Base-by-base conservation (phyloP, 1,140 invertebrate genomes). In the Penaeus japonicus region DNA sequence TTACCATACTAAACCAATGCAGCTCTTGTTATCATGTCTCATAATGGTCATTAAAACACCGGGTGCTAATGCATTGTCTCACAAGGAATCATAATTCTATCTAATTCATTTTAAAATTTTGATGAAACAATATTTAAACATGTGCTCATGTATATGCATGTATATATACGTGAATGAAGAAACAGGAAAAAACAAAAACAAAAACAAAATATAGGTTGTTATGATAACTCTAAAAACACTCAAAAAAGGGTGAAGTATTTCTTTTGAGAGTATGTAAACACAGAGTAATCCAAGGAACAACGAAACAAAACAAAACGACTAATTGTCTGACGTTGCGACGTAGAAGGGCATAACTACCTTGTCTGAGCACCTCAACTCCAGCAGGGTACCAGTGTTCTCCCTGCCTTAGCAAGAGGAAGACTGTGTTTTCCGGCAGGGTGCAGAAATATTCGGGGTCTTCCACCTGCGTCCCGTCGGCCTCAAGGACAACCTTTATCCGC, bases 301-400 rank as follows among this genome's bases (percentile, higher is more conserved):
- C 65, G 32, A 55, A 35, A 85, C n/a, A 39, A 35, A 17, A 62
- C 47, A 4, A 24, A 54, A 79, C 53, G 77, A 75, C 59, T 77
- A n/a, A 35, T 32, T 77, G 10, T 22, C 32, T 57, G 2, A n/a
- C 30, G n/a, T 20, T 24, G n/a, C 30, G 62, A 24, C 62, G 12
- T 30, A 7, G 77, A 7, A 24, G n/a, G 77, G n/a, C n/a, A n/a
- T 82, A 73, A 57, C 27, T 89, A 90, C 89, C 89, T 91, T 89
- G 89, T 90, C 89, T 90, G 85, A 91, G 85, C 35, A 89, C 90
- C 84, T 91, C 90, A 35, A 91, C 90, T 22, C 91, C 91, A 27
- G 91, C 90, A 89, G 97, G 97, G 92, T 96, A 95, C 97, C 97
- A 99, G 92, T 96, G 94, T 93, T 99, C 97, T 73, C 96, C 96